Evolutionary conservation across 2,797 vertebrate species (phyloP).

Genomic region (Girardinus metallicus): DNA sequence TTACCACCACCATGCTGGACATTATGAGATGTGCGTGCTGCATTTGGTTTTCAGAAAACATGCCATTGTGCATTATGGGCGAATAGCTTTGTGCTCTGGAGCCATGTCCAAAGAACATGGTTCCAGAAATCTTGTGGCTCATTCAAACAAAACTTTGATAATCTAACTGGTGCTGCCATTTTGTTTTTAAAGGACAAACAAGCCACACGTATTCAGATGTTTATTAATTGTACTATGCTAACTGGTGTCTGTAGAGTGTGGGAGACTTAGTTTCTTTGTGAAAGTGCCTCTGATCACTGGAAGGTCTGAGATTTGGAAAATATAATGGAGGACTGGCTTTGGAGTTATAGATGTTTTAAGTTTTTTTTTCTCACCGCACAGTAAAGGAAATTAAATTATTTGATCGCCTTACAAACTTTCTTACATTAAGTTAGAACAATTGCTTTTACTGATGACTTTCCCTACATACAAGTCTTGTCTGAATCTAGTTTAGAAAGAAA

Average conservation of each 20-base stretch:
- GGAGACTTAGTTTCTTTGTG: background rate
- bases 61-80: background rate
- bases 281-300: background rate
- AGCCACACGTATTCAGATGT: background rate
- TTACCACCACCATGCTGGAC: background rate
- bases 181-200: background rate
- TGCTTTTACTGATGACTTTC: background rate
- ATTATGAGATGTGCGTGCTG: background rate
- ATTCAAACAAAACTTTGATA: background rate
- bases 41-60: background rate
- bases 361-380: background rate
- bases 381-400: too few species aligned
- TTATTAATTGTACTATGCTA: too few species aligned
- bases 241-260: too few species aligned
- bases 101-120: background rate
- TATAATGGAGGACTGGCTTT: background rate
- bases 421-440: too few species aligned
- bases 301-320: background rate
- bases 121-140: background rate
- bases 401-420: background rate
- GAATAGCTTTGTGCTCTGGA: too few species aligned
- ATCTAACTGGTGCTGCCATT: background rate
- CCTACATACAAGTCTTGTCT: background rate
- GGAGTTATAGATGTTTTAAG: too few species aligned
- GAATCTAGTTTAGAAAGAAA: too few species aligned